phyloP scores from a whole-genome alignment of 2,888 invertebrate genomes.

The Blera fallax region DNA sequence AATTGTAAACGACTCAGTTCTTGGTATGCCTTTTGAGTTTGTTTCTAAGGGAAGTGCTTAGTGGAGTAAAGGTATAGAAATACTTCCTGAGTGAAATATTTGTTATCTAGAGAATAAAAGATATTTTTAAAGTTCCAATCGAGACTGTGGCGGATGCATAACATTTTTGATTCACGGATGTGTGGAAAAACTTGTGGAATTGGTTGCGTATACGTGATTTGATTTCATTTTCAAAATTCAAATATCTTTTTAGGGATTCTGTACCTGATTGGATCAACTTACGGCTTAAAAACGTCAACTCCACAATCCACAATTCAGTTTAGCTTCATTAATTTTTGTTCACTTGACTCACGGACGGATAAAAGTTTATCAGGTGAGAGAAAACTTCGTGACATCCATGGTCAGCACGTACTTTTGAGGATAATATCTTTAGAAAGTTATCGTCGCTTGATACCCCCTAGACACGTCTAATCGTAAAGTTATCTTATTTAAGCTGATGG shows the following conservation, averaged over 20 bases:
- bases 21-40: background rate
- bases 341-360: background rate
- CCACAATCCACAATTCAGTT: background rate
- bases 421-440: conserved; percentile 41
- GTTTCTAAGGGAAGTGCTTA: conserved; percentile 11
- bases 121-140: too few species aligned
- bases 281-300: background rate
- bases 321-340: conserved; percentile 8
- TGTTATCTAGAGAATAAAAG: background rate
- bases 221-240: too few species aligned
- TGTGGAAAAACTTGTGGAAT: too few species aligned
- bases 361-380: conserved; percentile 36
- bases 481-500: conserved; percentile 33
- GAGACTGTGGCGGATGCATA: conserved; percentile 1
- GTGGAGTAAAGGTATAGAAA: background rate
- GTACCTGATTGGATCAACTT: background rate
- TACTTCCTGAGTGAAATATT: conserved; percentile 9
- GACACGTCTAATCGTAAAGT: conserved; percentile 31
- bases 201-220: too few species aligned
- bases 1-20: conserved; percentile 7
- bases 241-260: background rate
- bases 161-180: background rate
- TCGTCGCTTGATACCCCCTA: conserved; percentile 23
- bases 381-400: conserved; percentile 34
- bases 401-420: conserved; percentile 47